Conservation (phyloP, 1,140 invertebrate species). For the Paraescarpia echinospica region DNA sequence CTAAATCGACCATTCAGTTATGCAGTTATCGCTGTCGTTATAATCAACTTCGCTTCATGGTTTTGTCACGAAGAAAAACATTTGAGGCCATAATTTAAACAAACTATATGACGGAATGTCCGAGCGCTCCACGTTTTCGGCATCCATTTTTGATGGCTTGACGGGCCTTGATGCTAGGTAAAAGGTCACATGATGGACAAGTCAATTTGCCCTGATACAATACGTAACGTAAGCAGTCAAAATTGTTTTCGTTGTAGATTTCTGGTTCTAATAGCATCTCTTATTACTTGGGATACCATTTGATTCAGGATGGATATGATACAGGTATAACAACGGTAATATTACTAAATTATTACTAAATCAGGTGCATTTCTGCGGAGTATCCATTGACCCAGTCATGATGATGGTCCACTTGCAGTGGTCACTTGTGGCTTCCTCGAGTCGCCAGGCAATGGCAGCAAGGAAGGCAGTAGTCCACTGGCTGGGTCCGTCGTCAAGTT, state of each 20-base stretch:
- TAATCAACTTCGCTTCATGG: neutral
- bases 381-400: neutral
- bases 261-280: neutral
- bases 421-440: neutral
- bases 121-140: too few species aligned
- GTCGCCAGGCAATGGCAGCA: neutral
- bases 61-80: neutral
- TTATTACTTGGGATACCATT: neutral
- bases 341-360: neutral
- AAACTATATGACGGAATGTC: too few species aligned
- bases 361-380: neutral
- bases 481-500: neutral
- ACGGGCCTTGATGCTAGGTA: too few species aligned
- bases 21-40: neutral
- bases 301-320: neutral
- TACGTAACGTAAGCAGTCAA: too few species aligned
- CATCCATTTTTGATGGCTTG: too few species aligned
- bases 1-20: neutral
- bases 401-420: neutral
- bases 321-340: neutral
- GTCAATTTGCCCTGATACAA: too few species aligned
- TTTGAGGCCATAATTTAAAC: neutral
- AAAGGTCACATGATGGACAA: too few species aligned
- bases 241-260: neutral
- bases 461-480: neutral